These are phyloP conservation scores for Hypotaenidia philippensis DNA, from an alignment of 2,797 vertebrate genomes.

Conservation along the genomic window DNA sequence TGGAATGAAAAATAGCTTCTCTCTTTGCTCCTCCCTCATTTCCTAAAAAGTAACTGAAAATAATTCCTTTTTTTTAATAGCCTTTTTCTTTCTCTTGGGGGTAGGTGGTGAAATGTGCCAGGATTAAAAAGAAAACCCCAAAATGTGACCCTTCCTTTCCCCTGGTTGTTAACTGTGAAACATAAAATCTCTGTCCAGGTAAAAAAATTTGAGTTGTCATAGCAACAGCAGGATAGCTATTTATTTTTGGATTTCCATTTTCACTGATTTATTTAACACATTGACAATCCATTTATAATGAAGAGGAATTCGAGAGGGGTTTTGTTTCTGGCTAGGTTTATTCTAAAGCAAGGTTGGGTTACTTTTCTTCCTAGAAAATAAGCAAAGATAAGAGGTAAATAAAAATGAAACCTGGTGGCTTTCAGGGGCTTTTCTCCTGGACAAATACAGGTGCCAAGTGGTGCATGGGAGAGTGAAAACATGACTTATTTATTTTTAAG, in stretches of 20 bases:
- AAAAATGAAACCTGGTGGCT: slow-evolving; percentile 19
- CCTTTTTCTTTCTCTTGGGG: background rate
- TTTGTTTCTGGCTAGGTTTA: slow-evolving; percentile 54
- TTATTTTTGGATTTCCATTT: slow-evolving; percentile 76
- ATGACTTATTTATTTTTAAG: background rate
- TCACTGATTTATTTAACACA: slow-evolving; percentile 74
- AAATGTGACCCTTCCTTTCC: slow-evolving; percentile 39
- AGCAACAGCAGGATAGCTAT: slow-evolving; percentile 64
- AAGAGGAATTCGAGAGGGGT: slow-evolving; percentile 58
- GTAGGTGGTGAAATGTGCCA: slow-evolving; percentile 35
- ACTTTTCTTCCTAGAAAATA: slow-evolving; percentile 42
- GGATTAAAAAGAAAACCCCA: background rate
- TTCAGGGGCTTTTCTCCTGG: slow-evolving; percentile 1
- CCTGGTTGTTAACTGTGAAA: slow-evolving; percentile 42
- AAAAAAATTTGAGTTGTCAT: slow-evolving; percentile 76
- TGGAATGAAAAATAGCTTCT: slow-evolving; percentile 39
- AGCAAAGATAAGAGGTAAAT: slow-evolving; percentile 48
- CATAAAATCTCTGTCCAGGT: slow-evolving; percentile 79
- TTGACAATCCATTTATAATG: slow-evolving; percentile 71
- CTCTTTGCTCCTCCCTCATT: slow-evolving; percentile 40
- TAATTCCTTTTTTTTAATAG: background rate
- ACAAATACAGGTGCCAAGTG: background rate
- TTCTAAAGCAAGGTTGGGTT: slow-evolving; percentile 24
- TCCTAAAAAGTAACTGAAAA: slow-evolving; percentile 51
- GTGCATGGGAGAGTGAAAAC: background rate